Base-by-base conservation (phyloP, 2,888 invertebrate species). In the Seira musarum region DNA sequence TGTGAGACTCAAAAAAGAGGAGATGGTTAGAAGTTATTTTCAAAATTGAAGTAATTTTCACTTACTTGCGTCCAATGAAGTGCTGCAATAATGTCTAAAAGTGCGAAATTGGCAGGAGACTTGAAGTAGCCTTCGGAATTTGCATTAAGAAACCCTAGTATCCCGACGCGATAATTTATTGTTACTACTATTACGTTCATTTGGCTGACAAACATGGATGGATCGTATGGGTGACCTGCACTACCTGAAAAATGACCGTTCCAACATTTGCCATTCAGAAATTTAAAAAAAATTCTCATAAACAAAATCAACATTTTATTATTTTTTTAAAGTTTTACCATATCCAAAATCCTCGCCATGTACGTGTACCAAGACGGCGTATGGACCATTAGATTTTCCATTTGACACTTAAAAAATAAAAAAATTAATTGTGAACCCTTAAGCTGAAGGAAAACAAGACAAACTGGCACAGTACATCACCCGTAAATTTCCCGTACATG, bases 191-290 rank as follows among this genome's bases (percentile, higher is more conserved):
- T 95, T 87, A 97, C 91, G 80, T 94, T 94, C 22, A 94, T 96
- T 88, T 96, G 97, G 88, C 96, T 95, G 65, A 98, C 95, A 83
- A 99, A 91, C 64, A 98, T 95, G 84, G 96, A 95, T 74, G 97
- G 98, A 89, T 99, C 98, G 90, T 98, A 98, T 1, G 97, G 95
- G 90, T 98, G 98, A 84, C 98, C 98, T 70, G 97, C 95, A 89
- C 40, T 40, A 5, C n/a, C n/a, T n/a, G n/a, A n/a, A n/a, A n/a
- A n/a, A n/a, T n/a, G n/a, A n/a, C n/a, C n/a, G n/a, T n/a, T n/a
- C n/a, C n/a, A n/a, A n/a, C n/a, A n/a, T n/a, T n/a, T n/a, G n/a
- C n/a, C n/a, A n/a, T n/a, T n/a, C n/a, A n/a, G n/a, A n/a, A n/a
- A n/a, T n/a, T n/a, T n/a, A n/a, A n/a, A n/a, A n/a, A n/a, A n/a